Conservation (phyloP, 2,797 vertebrate species). For the Lagorchestes hirsutus region DNA sequence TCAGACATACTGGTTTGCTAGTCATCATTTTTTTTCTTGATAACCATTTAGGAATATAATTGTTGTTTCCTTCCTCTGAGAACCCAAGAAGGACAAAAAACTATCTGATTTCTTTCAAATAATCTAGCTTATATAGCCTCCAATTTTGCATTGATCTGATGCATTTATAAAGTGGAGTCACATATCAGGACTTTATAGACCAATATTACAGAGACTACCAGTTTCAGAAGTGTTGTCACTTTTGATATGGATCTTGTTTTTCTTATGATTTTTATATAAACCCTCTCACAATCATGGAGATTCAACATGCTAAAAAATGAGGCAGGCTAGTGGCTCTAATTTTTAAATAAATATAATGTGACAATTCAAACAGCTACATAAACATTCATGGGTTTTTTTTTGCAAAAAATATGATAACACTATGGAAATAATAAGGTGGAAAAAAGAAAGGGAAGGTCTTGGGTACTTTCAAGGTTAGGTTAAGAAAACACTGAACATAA, state of each 20-base stretch:
- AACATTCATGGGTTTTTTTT: conserved; percentile 49
- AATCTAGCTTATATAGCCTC: conserved; percentile 2
- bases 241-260: conserved; percentile 66
- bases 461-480: conserved; percentile 57
- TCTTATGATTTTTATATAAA: conserved; percentile 50
- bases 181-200: conserved; percentile 40
- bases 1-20: conserved; percentile 4
- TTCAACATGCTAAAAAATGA: conserved; percentile 54
- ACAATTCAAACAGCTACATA: conserved; percentile 50
- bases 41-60: conserved; percentile 13
- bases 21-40: neutral
- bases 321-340: conserved; percentile 24
- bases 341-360: neutral
- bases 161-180: conserved; percentile 30
- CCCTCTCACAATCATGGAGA: conserved; percentile 7
- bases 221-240: conserved; percentile 53
- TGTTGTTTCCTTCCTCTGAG: accelerated
- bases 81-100: neutral
- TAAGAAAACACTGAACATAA: conserved; percentile 63
- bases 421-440: neutral
- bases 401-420: neutral
- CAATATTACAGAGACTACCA: conserved; percentile 38
- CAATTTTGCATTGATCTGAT: conserved; percentile 20
- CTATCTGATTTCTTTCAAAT: neutral
- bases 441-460: conserved; percentile 34